A percentile compares a stretch with the other conserved stretches of the same genome.
phyloP scores from a whole-genome alignment of 1,140 invertebrate species.

The Drepana arcuata region DNA sequence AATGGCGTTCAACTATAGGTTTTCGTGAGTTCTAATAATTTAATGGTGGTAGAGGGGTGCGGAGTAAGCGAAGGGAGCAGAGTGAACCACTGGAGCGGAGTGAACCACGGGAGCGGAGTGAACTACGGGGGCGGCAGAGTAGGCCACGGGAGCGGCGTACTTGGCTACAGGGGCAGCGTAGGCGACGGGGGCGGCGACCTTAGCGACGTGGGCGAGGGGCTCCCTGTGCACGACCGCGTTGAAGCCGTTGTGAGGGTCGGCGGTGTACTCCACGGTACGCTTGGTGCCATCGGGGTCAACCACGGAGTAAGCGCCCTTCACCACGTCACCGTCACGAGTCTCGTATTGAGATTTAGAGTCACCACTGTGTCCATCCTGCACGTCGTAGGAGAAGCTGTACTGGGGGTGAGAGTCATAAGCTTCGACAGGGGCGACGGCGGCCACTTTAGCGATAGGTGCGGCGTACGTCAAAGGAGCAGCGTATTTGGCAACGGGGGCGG shows the following conservation, averaged over 20 bases:
- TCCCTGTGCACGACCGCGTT: conserved; percentile 69
- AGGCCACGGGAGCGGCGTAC: conserved; percentile 24
- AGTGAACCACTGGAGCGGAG: conserved; percentile 25
- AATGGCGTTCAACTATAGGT: conserved; percentile 16
- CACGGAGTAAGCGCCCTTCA: conserved; percentile 76
- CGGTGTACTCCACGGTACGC: conserved; percentile 78
- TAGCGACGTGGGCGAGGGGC: conserved; percentile 35
- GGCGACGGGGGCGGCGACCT: conserved; percentile 31
- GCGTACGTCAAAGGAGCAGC: conserved; percentile 23
- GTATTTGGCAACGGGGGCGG: conserved; percentile 21
- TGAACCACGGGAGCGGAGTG: conserved; percentile 66
- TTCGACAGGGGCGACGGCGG: conserved; percentile 22
- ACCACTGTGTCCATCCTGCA: conserved; percentile 77
- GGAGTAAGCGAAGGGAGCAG: conserved; percentile 29
- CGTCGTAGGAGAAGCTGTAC: conserved; percentile 75
- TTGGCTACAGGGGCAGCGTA: conserved; percentile 26
- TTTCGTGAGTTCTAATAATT: conserved; percentile 3
- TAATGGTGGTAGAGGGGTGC: conserved; percentile 29
- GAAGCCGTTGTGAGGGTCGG: conserved; percentile 71
- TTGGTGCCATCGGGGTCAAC: conserved; percentile 78
- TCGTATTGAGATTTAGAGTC: conserved; percentile 79
- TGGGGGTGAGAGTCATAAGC: conserved; percentile 28
- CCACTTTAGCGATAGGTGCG: conserved; percentile 28
- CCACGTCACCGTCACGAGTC: conserved; percentile 74
- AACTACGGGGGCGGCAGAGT: conserved; percentile 68